Percentiles rank a stretch among this genome's conserved stretches.
These are phyloP conservation scores for Drosophila fulvimacula DNA, from an alignment of 2,888 invertebrate genomes.

Conservation along the genomic window DNA sequence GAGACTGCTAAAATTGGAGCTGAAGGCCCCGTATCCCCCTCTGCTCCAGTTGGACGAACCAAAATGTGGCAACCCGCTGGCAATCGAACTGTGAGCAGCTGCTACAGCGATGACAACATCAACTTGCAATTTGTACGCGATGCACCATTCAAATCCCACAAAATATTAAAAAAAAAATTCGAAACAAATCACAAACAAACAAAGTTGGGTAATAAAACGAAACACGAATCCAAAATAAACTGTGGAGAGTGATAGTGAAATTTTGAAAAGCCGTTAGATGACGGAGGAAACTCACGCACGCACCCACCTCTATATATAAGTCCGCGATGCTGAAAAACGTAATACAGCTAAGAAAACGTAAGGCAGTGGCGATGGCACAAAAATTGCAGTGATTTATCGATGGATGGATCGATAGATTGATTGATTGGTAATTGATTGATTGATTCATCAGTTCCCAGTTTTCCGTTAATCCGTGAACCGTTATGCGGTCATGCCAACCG, in stretches of 20 bases:
- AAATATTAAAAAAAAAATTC: background rate
- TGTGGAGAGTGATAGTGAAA: slow-evolving; percentile 2
- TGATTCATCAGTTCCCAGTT: slow-evolving; percentile 5
- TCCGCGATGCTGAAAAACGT: slow-evolving; percentile 30
- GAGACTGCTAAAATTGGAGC: background rate
- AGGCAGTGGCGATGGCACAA: slow-evolving; percentile 1
- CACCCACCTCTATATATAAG: slow-evolving; percentile 33
- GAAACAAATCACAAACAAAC: background rate
- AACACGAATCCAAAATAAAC: slow-evolving; percentile 46
- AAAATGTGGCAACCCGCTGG: background rate
- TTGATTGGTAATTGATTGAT: slow-evolving; percentile 2
- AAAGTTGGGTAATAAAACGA: slow-evolving; percentile 5
- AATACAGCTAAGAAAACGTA: slow-evolving; percentile 28
- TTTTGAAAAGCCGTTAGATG: background rate
- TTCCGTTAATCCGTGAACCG: background rate
- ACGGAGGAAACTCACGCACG: background rate
- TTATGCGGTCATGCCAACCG: background rate
- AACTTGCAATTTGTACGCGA: slow-evolving; percentile 13
- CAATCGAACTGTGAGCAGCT: slow-evolving; percentile 11
- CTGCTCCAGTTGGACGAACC: background rate
- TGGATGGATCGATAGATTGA: background rate
- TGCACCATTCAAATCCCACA: background rate
- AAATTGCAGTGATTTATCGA: slow-evolving; percentile 8
- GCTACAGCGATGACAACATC: slow-evolving; percentile 11
- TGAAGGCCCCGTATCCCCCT: background rate